Base-by-base conservation (phyloP, 2,888 invertebrate species). In the Pelosia muscerda region DNA sequence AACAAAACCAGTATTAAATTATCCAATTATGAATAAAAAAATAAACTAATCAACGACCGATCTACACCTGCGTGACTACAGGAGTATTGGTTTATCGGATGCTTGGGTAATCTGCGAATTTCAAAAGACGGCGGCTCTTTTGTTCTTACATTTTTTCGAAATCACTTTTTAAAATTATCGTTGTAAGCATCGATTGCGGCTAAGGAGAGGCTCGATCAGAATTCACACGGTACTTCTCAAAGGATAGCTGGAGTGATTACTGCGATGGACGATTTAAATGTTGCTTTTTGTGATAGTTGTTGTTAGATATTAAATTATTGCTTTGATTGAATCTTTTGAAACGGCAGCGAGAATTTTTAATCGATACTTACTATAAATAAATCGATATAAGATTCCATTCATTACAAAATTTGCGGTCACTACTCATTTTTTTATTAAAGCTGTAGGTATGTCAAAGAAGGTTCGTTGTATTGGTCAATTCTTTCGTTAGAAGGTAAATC, bases 41-140 rank as follows among this genome's bases (percentile, higher is more conserved):
- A 74, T 42, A 53, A 68, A 75, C 77, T 81, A 79, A 79, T 72
- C 76, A 79, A 69, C 34, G 78, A 68, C 90, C 92, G 90, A 84
- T 90, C 71, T 83, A 64, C 78, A 68, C 63, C 71, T 68, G 65
- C 76, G 72, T 68, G 78, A 90, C 88, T 90, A 87, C 79, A 90
- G 84, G 88, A 90, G 86, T 91, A 93, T 93, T 90, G 92, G 92
- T 90, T 94, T 93, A 94, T 93, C 93, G 92, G 88, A 94, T 93
- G 92, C 92, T 89, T 77, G 82, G 81, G 88, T 91, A 93, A 94
- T 93, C 94, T 93, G 93, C 90, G 88, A 94, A 92, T 92, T 92
- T 93, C 86, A 71, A 84, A 88, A 90, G 87, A 86, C 87, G 81
- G 87, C 92, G 92, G 92, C 85, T 70, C 85, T 91, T 94, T 94